Evolutionary conservation across 2,888 invertebrate species (phyloP), one percentile per base, ranked within the genome.

Genomic region (Fragum fragum): DNA sequence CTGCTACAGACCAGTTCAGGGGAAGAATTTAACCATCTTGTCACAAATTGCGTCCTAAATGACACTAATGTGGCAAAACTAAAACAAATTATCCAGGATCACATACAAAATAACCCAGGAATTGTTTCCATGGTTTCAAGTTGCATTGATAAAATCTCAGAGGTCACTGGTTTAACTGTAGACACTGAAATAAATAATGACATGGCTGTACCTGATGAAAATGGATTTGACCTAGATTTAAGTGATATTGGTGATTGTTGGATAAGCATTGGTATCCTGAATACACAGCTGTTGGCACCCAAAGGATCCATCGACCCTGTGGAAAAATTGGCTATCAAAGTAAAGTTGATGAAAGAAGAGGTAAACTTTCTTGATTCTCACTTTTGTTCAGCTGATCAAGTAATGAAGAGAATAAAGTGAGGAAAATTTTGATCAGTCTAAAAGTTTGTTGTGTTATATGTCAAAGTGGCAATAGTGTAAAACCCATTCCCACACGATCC

Each of bases 241-340:
- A n/a, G 16, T 11, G 23, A 1, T 0, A 42, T 66, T 21, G 91
- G 91, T 0, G 78, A 73, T 52, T 87, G 85, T 2, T 90, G 92
- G 90, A 86, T 90, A 29, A 80, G 84, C 61, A 75, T 91, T 6
- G 93, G 92, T 32, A 68, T 89, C 57, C 52, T 91, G 14, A 88
- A 89, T 69, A 81, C 87, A 42, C 73, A 84, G n/a, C 80, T 94
- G 28, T 61, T 92, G 77, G 90, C 93, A 7, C 94, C 95, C 1
- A 95, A 97, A 16, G 97, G 96, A 23, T 94, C 96, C 0, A 96
- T 98, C 6, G 99, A 99, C 95, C 98, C 98, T 0, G 96, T 97
- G 0, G 96, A 97, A 78, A 98, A 98, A 94, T 96, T 96, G 85
- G 95, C 96, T 0, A 94, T 98, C 0, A 97, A 97, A 94, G 95